phyloP scores from a whole-genome alignment of 2,797 vertebrate genomes.

The Fratercula arctica region DNA sequence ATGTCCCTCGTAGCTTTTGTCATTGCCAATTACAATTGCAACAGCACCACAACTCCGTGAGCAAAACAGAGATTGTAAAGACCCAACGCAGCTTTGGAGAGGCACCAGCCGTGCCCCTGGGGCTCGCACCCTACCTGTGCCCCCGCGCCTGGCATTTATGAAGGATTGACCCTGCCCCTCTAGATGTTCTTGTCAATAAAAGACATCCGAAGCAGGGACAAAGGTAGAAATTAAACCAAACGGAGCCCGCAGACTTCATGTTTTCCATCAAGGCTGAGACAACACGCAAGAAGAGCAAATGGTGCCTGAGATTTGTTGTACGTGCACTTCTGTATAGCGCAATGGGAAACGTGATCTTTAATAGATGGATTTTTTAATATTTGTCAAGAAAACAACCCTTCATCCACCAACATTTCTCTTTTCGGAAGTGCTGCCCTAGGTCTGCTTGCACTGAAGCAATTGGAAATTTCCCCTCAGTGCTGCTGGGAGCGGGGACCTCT shows the following conservation, averaged over 20 bases:
- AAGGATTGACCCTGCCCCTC: background rate
- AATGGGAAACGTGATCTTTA: background rate
- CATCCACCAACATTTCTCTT: background rate
- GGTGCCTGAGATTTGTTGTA: background rate
- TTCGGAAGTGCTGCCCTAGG: background rate
- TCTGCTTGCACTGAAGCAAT: background rate
- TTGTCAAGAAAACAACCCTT: background rate
- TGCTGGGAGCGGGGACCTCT: background rate
- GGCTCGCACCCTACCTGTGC: background rate
- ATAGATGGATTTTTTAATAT: background rate
- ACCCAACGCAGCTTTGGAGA: background rate
- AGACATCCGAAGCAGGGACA: background rate
- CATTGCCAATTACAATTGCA: background rate
- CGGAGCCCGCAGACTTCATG: background rate
- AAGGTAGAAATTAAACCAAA: background rate
- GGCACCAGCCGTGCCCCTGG: accelerated
- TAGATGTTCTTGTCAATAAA: background rate
- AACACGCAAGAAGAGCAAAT: background rate
- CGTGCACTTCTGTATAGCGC: background rate
- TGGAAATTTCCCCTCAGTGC: background rate
- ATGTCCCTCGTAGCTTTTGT: background rate
- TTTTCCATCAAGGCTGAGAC: background rate
- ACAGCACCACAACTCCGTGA: background rate
- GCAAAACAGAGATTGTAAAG: background rate
- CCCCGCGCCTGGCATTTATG: background rate